phyloP scores from a whole-genome alignment of 2,888 invertebrate species.

The Masnerella sp. region DNA sequence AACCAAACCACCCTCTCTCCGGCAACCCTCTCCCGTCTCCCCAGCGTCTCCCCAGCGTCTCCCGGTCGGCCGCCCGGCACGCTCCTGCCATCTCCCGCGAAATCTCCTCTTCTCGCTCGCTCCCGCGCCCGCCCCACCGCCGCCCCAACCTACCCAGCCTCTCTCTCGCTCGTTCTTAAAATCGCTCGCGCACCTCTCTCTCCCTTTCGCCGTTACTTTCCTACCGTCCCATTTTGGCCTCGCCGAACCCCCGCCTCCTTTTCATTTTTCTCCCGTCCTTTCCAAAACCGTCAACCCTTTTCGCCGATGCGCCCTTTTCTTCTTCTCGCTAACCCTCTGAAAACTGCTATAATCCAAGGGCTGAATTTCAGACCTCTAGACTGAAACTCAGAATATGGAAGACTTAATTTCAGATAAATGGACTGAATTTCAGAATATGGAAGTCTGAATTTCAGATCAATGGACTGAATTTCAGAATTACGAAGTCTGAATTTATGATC shows the following conservation, averaged over 20 bases:
- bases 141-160: conserved; percentile 20
- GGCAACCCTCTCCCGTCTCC: conserved; percentile 7
- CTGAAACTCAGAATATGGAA: no score
- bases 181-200: conserved; percentile 7
- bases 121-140: conserved; percentile 38
- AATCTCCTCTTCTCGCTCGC: conserved; percentile 36
- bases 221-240: conserved; percentile 19
- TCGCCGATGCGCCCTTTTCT: no score
- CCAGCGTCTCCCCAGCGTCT: no score
- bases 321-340: no score
- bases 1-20: conserved; percentile 64
- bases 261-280: conserved; percentile 28
- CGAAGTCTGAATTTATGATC: no score
- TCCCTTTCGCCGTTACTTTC: conserved; percentile 32
- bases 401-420: no score
- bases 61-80: conserved; percentile 22
- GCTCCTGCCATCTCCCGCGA: conserved; percentile 38
- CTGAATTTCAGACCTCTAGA: no score
- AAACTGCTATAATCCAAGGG: no score
- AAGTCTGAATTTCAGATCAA: no score
- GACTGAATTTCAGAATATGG: no score
- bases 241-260: conserved; percentile 13
- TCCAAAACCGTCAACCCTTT: conserved; percentile 32
- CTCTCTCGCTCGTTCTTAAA: conserved; percentile 22
- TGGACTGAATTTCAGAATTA: no score